Percentiles rank a stretch among this genome's conserved stretches.
Evolutionary conservation across 2,113 vertebrate genomes (phyloP).

Genomic region (Chionis minor): DNA sequence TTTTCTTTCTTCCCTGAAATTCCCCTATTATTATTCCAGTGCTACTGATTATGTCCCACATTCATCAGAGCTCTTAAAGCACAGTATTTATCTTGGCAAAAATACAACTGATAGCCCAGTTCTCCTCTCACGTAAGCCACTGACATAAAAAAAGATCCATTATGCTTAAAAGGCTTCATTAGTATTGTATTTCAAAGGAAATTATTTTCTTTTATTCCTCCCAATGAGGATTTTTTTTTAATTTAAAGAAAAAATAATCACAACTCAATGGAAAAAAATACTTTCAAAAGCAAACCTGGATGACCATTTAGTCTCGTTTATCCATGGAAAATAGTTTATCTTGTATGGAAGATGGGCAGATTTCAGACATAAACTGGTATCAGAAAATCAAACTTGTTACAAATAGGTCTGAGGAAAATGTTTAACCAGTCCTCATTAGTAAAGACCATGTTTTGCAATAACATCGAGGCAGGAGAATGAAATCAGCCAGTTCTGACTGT

Average conservation of each 20-base stretch:
- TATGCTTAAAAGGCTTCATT: neutral
- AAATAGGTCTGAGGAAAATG: neutral
- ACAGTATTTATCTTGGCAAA: neutral
- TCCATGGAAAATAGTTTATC: neutral
- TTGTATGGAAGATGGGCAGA: neutral
- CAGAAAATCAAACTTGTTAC: neutral
- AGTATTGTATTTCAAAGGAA: neutral
- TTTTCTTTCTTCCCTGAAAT: neutral
- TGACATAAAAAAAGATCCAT: neutral
- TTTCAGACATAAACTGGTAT: neutral
- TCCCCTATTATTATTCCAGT: neutral
- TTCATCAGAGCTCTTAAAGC: neutral
- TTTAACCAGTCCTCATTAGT: neutral
- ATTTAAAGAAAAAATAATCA: neutral
- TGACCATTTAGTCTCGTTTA: neutral
- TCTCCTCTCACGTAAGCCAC: neutral
- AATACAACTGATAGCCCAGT: neutral
- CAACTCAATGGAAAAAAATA: neutral
- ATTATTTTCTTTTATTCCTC: neutral
- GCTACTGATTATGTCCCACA: neutral
- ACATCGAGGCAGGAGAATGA: neutral
- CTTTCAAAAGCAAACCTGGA: neutral
- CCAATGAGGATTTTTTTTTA: neutral
- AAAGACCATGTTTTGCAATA: neutral
- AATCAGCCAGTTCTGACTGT: neutral